Base-by-base conservation (phyloP, 1,140 invertebrate genomes). In the Mamestra configurata region DNA sequence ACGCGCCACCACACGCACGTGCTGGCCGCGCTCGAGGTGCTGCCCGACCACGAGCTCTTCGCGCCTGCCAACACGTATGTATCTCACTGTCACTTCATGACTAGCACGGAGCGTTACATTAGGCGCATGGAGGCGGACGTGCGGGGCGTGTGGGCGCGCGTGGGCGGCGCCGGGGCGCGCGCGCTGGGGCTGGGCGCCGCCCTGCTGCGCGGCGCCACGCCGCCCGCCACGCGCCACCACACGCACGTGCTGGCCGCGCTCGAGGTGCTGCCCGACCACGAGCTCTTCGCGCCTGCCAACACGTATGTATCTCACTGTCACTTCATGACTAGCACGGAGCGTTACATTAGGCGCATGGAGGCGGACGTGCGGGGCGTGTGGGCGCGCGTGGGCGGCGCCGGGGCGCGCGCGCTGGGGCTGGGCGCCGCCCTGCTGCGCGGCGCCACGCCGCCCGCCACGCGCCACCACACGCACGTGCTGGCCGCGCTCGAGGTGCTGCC, bases 161-260 rank as follows among this genome's bases (percentile, higher is more conserved):
- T 99, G 96, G 98, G 98, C 0, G 95, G 98, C 73, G 95, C 99
- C 0, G 96, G 99, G 3, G 91, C 98, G 2, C 96, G 98, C 22
- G 98, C 99, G 89, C 93, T 99, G 77, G 97, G 98, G 0, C 97
- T 99, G 93, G 93, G 99, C 10, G 97, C 97, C 0, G 97, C 98
- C 0, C 96, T 98, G 22, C 95, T 99, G 55, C 97, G 97, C 88
- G 98, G 98, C 27, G 95, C 87, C 64, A 77, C 75, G 22, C 64
- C 66, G 18, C 80, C 24, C 66, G 79, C 83, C 24, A 80, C 79
- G 2, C 81, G 83, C 6, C 89, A 87, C 53, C 87, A 85, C 37
- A 15, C 53, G 22, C 82, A 91, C 77, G 81, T 93, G 79, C 87
- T 93, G 55, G 84, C 90, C 70, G 90, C 91, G 35, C 71, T 93